Evolutionary conservation across 1,140 invertebrate genomes (phyloP).

Genomic region (Brachionus rotundiformis): DNA sequence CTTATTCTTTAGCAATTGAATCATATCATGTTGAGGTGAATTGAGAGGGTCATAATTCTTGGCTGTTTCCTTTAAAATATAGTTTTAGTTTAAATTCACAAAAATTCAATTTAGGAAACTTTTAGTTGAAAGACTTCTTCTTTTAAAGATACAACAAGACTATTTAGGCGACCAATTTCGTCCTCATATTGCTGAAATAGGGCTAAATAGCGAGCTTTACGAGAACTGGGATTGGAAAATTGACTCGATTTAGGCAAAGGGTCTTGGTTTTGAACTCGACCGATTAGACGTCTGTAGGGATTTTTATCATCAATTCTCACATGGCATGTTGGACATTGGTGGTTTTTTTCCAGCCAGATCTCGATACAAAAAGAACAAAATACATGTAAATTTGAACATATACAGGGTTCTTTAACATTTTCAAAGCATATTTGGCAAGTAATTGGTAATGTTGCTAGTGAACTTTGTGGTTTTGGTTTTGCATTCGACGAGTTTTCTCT

Average conservation of each 20-base stretch:
- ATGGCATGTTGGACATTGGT: slow-evolving; percentile 62
- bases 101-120: slow-evolving; percentile 54
- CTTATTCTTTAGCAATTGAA: slow-evolving; percentile 36
- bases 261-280: slow-evolving; percentile 54
- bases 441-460: not conserved
- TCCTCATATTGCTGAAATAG: slow-evolving; percentile 48
- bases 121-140: slow-evolving; percentile 56
- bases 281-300: slow-evolving; percentile 57
- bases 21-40: slow-evolving; percentile 44
- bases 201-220: slow-evolving; percentile 16
- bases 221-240: slow-evolving; percentile 22
- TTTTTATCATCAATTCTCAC: slow-evolving; percentile 56
- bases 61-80: slow-evolving; percentile 54
- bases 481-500: not conserved
- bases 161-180: slow-evolving; percentile 29
- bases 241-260: not conserved
- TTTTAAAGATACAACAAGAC: slow-evolving; percentile 57
- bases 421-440: slow-evolving; percentile 48
- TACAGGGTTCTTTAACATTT: slow-evolving; percentile 50
- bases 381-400: slow-evolving; percentile 62
- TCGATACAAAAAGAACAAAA: slow-evolving; percentile 61
- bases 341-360: slow-evolving; percentile 61
- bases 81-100: slow-evolving; percentile 55
- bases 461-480: not conserved
- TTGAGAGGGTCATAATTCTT: not conserved